These are phyloP conservation scores for Meloidogyne exigua DNA, from an alignment of 1,140 invertebrate species.

Conservation along the genomic window DNA sequence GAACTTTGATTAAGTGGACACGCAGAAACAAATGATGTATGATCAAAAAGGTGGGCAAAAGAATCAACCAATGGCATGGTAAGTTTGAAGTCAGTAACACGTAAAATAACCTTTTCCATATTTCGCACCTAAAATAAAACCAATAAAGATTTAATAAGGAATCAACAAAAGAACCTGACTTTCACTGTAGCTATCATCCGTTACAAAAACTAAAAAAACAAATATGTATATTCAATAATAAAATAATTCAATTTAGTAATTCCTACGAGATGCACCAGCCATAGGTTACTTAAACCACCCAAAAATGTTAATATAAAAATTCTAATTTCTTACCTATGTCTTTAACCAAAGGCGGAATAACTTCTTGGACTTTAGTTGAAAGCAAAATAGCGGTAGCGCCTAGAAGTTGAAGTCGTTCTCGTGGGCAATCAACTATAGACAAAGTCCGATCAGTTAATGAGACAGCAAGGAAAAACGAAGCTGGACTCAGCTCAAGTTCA, in stretches of 20 bases:
- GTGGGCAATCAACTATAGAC: conserved; percentile 31
- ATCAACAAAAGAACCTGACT: conserved; percentile 21
- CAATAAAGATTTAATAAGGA: not conserved
- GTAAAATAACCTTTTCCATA: conserved; percentile 35
- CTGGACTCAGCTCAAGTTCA: conserved; percentile 25
- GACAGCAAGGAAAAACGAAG: conserved; percentile 35
- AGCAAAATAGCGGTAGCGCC: conserved; percentile 33
- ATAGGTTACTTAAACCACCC: too few species aligned
- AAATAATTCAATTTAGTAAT: too few species aligned
- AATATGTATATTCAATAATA: not conserved
- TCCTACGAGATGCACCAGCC: too few species aligned
- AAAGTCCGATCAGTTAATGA: conserved; percentile 31
- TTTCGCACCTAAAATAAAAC: conserved; percentile 11
- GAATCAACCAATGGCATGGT: conserved; percentile 24
- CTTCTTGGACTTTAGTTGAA: conserved; percentile 28
- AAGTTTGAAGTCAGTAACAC: conserved; percentile 23
- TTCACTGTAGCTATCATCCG: conserved; percentile 24
- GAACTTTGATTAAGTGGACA: conserved; percentile 5
- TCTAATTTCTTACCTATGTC: not conserved
- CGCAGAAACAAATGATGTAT: not conserved
- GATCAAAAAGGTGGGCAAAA: conserved; percentile 32
- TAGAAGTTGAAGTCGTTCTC: conserved; percentile 32
- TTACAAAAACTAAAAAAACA: conserved; percentile 12
- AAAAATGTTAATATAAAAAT: too few species aligned
- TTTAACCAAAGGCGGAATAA: conserved; percentile 12